A percentile compares a stretch with the other conserved stretches of the same genome.
Conservation (phyloP, 1,140 invertebrate species). For the Meloidogyne hapla region DNA sequence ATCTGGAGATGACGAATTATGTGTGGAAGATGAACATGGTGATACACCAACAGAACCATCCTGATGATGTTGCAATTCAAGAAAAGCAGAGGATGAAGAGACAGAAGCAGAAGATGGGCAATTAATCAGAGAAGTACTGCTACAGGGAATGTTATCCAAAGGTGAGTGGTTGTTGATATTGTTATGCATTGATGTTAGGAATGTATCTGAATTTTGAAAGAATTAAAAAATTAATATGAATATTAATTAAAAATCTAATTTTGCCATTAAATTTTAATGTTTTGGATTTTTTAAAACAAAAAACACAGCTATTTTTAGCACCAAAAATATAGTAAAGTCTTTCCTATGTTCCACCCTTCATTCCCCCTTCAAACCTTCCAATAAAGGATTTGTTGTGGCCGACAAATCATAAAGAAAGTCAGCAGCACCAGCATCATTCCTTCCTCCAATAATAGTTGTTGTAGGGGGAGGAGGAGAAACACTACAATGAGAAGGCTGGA, state of each 20-base stretch:
- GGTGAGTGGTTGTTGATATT: background rate
- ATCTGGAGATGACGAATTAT: conserved; percentile 12
- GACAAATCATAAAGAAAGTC: background rate
- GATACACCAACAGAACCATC: conserved; percentile 27
- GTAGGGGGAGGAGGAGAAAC: background rate
- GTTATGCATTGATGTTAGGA: background rate
- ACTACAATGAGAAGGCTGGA: background rate
- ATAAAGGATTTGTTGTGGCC: background rate
- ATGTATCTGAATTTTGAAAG: background rate
- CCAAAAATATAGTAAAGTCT: too few relatives aligned
- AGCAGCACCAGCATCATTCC: background rate
- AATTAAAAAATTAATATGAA: background rate
- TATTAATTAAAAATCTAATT: too few relatives aligned
- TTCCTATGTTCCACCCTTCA: too few relatives aligned
- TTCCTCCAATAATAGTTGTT: conserved; percentile 2
- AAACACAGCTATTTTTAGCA: too few relatives aligned
- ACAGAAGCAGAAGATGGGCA: background rate
- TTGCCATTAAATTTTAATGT: too few relatives aligned
- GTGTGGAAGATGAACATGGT: conserved; percentile 27
- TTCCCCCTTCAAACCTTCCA: too few relatives aligned
- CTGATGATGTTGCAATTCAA: conserved; percentile 5
- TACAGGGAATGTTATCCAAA: background rate
- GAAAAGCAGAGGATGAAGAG: background rate
- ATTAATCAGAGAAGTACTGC: background rate
- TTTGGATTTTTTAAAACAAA: too few relatives aligned